Conservation (phyloP, 2,888 invertebrate genomes). For the Oegoconia quadripuncta region DNA sequence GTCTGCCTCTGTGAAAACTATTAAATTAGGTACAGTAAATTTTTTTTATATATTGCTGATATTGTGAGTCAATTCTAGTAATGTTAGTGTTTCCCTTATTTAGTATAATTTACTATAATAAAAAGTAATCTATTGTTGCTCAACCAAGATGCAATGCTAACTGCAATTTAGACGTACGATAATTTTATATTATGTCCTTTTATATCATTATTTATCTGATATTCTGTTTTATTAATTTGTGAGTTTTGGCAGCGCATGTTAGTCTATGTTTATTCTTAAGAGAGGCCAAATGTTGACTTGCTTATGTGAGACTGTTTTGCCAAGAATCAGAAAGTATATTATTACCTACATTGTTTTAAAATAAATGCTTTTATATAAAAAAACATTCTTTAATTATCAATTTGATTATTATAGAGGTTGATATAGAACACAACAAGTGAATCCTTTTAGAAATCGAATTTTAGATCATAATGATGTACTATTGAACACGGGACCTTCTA, state of each 20-base stretch:
- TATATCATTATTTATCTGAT: slow-evolving; percentile 71
- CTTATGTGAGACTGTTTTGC: slow-evolving; percentile 80
- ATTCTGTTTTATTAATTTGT: slow-evolving; percentile 68
- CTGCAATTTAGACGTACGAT: slow-evolving; percentile 67
- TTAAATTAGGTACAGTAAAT: slow-evolving; percentile 49
- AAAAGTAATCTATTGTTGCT: slow-evolving; percentile 74
- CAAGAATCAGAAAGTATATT: slow-evolving; percentile 80
- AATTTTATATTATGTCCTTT: slow-evolving; percentile 69
- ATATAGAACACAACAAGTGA: too few species aligned
- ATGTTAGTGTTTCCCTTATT: slow-evolving; percentile 71
- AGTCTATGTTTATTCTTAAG: slow-evolving; percentile 75
- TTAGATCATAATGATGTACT: too few species aligned
- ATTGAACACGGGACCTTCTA: too few species aligned
- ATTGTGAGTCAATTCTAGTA: slow-evolving; percentile 77
- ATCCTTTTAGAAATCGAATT: too few species aligned
- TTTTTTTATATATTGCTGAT: slow-evolving; percentile 69
- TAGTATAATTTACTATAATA: slow-evolving; percentile 70
- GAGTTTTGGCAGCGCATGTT: slow-evolving; percentile 78
- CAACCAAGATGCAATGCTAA: slow-evolving; percentile 75
- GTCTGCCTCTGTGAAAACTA: slow-evolving; percentile 59
- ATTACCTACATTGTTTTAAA: slow-evolving; percentile 80
- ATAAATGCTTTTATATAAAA: slow-evolving; percentile 79
- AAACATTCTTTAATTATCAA: slow-evolving; percentile 17
- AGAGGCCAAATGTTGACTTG: slow-evolving; percentile 80
- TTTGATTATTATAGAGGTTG: slow-evolving; percentile 8